Conservation (phyloP, 2,113 vertebrate genomes). For the Oxyruncus cristatus region DNA sequence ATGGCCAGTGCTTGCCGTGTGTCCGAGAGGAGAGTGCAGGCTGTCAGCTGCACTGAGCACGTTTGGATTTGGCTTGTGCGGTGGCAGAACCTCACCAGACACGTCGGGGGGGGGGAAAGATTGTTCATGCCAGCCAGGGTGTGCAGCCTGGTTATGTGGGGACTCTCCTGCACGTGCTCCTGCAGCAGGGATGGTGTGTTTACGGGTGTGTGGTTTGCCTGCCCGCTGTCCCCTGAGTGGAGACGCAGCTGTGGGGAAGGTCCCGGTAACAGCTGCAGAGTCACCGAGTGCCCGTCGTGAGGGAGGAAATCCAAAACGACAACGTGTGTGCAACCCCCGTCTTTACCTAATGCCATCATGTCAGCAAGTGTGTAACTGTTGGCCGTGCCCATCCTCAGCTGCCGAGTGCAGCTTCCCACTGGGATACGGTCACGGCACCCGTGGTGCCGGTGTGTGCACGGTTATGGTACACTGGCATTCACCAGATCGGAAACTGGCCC, state of each 20-base stretch:
- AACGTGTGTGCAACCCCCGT: fast-evolving
- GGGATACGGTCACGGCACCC: neutral
- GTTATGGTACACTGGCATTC: fast-evolving
- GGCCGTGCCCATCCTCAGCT: neutral
- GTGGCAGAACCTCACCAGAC: fast-evolving
- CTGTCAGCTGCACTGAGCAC: neutral
- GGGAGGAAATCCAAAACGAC: neutral
- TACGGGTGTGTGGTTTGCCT: neutral
- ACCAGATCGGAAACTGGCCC: fast-evolving
- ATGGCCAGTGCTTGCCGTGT: neutral
- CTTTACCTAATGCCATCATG: neutral
- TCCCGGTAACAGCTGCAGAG: neutral
- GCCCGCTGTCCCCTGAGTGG: neutral
- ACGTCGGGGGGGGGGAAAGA: fast-evolving
- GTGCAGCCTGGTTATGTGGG: neutral
- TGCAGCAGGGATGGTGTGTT: neutral
- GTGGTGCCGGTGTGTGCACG: fast-evolving
- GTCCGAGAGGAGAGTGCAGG: neutral
- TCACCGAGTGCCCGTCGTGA: neutral
- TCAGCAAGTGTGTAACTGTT: neutral
- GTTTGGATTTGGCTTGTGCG: neutral
- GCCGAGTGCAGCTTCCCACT: neutral
- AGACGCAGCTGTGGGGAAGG: neutral
- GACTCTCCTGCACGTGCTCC: neutral
- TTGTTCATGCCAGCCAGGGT: neutral